Evolutionary conservation across 2,113 vertebrate species (phyloP).

Genomic region (Rhipidura dahli): DNA sequence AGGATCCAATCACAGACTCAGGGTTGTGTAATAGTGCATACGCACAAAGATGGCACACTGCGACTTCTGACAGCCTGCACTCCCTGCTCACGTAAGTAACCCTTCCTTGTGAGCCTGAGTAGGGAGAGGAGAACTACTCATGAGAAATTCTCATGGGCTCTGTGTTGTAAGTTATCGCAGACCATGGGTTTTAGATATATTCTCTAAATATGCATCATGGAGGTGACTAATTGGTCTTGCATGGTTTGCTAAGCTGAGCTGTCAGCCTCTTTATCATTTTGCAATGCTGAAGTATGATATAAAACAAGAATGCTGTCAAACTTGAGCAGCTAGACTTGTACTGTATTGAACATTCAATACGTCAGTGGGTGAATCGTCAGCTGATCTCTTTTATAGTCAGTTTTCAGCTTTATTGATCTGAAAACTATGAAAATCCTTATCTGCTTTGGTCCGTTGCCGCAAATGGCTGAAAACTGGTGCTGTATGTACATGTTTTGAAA

Average conservation of each 20-base stretch:
- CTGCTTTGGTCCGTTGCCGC: not conserved
- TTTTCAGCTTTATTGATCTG: not conserved
- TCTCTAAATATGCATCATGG: constrained; percentile 13
- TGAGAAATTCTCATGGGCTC: not conserved
- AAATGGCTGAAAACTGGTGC: not conserved
- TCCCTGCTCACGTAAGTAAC: not conserved
- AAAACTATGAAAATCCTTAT: constrained; percentile 16
- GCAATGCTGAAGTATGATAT: constrained; percentile 21
- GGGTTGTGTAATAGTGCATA: not conserved
- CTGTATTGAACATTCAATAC: not conserved
- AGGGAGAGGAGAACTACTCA: not conserved
- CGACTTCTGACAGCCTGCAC: not conserved
- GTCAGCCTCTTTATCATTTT: constrained; percentile 35
- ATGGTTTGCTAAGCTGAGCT: constrained; percentile 29
- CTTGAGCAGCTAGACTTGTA: constrained; percentile 16
- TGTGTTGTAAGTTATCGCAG: not conserved
- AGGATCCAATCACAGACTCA: not conserved
- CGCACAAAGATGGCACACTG: not conserved
- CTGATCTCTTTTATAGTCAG: constrained; percentile 2
- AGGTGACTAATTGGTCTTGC: constrained; percentile 5
- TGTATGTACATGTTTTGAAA: not conserved
- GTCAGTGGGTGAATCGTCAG: not conserved
- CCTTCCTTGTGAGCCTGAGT: not conserved
- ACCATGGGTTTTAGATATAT: not conserved
- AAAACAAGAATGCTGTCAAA: constrained; percentile 56